These are phyloP conservation scores for Siphamia tubifer DNA, from an alignment of 2,113 vertebrate species.

Conservation along the genomic window DNA sequence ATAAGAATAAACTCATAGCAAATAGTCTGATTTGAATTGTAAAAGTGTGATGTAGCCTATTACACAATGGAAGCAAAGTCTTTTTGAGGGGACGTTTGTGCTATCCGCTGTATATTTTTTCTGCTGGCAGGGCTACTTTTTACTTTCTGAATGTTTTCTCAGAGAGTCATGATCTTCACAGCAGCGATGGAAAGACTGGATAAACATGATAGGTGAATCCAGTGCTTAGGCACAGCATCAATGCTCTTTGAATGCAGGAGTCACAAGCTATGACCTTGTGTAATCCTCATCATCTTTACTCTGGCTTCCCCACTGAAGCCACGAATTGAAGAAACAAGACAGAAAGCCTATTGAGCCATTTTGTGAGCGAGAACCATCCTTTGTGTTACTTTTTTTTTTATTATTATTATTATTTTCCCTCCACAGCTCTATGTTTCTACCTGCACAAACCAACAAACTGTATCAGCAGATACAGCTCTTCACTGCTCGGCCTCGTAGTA, in stretches of 20 bases:
- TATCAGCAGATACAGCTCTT: slow-evolving; percentile 68
- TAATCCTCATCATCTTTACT: slow-evolving; percentile 45
- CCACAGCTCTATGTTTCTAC: slow-evolving; percentile 36
- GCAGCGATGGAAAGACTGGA: slow-evolving; percentile 1
- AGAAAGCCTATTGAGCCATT: slow-evolving; percentile 42
- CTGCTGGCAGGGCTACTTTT: not conserved
- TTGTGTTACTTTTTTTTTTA: slow-evolving; percentile 12
- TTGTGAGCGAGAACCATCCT: slow-evolving; percentile 33
- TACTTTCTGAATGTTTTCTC: slow-evolving; percentile 4
- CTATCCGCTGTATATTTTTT: not conserved
- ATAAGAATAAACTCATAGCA: no score
- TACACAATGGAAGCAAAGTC: no score
- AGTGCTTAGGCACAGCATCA: slow-evolving; percentile 39
- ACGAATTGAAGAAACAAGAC: slow-evolving; percentile 28
- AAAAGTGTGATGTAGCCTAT: no score
- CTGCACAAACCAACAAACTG: slow-evolving; percentile 50
- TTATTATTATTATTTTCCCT: slow-evolving; percentile 38
- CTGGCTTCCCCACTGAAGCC: not conserved
- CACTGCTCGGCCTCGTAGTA: slow-evolving; percentile 45
- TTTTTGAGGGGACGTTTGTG: not conserved
- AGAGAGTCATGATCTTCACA: slow-evolving; percentile 10
- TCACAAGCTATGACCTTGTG: slow-evolving; percentile 46
- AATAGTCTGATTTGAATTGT: no score
- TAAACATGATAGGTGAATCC: slow-evolving; percentile 36
- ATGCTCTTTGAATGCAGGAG: slow-evolving; percentile 34